phyloP scores from a whole-genome alignment of 2,888 invertebrate genomes.

The Hypena proboscidalis region DNA sequence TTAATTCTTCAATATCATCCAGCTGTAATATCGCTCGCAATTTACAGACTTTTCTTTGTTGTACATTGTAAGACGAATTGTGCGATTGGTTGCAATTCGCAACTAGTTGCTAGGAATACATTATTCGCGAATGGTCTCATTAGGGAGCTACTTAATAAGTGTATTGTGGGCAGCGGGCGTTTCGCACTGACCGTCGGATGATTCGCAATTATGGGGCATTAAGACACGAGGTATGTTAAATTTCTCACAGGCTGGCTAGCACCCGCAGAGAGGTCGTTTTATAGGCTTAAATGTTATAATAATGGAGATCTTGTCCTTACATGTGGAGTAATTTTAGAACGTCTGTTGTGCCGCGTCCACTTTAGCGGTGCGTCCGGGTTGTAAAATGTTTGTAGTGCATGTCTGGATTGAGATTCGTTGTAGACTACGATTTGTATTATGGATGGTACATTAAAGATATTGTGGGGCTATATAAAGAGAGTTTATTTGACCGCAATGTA shows the following conservation, averaged over 20 bases:
- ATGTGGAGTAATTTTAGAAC: conserved; percentile 49
- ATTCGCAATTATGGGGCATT: conserved; percentile 68
- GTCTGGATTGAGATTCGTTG: neutral
- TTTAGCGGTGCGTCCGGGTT: conserved; percentile 8
- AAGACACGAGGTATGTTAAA: conserved; percentile 71
- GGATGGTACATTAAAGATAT: neutral
- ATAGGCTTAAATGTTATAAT: conserved; percentile 69
- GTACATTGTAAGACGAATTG: conserved; percentile 26
- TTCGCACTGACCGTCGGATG: conserved; percentile 28
- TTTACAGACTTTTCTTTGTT: conserved; percentile 19
- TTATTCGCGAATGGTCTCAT: conserved; percentile 35
- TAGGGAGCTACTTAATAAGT: conserved; percentile 24
- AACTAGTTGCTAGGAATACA: conserved; percentile 22
- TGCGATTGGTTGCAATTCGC: conserved; percentile 8
- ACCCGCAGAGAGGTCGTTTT: conserved; percentile 64
- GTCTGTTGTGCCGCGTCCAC: conserved; percentile 27
- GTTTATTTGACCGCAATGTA: too few relatives aligned
- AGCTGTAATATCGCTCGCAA: conserved; percentile 17
- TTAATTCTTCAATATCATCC: conserved; percentile 23
- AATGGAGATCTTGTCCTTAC: conserved; percentile 67
- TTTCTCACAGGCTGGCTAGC: conserved; percentile 71
- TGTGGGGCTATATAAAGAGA: too few relatives aligned
- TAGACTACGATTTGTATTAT: conserved; percentile 6
- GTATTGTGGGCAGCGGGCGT: conserved; percentile 26
- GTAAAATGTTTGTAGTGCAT: conserved; percentile 11